Base-by-base conservation (phyloP, 2,797 vertebrate genomes). In the Sebastes steindachneri region DNA sequence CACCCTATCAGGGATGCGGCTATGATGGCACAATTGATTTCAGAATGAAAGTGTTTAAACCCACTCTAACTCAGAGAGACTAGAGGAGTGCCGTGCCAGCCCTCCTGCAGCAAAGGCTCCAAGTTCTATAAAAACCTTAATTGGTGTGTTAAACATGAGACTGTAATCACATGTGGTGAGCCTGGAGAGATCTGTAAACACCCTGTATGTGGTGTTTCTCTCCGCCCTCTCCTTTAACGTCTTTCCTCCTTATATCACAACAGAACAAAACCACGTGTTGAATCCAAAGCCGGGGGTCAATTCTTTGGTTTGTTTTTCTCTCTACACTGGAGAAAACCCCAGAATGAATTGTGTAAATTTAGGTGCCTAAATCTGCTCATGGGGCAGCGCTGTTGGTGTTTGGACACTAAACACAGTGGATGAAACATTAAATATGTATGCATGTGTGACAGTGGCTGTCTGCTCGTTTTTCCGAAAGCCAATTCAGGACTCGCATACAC, bases 121-220 rank as follows among this genome's bases (percentile, higher is more conserved):
- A 37, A 48, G 74, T 87, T 91, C 92, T 68, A 93, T 93, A 91
- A 93, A 95, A 93, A 53, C 82, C 88, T 88, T 93, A 94, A 94
- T 93, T 94, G 89, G 85, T 86, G 77, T 92, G 88, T 94, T 93
- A 93, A 94, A 92, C 89, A 88, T 90, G 76, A 82, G 62, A 85
- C 88, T 91, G 79, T 92, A 93, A 95, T 94, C 90, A 88, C 87
- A 83, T 90, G 93, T 89, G 84, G 92, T 73, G 89, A 91, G 88
- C 88, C 77, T 75, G 54, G 79, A 90, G 90, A 87, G 85, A 88
- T 92, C 82, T 92, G 91, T 93, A 92, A 94, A 95, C 90, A 94
- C 91, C 87, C 84, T 51, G 86, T 88, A 89, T 90, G 89, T 82
- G 84, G 85, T 84, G 86, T 80, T 84, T 62, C 79, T 79, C 80